Evolutionary conservation across 2,113 vertebrate species (phyloP), one percentile per base, ranked within the genome.

Genomic region (Kryptolebias marmoratus): DNA sequence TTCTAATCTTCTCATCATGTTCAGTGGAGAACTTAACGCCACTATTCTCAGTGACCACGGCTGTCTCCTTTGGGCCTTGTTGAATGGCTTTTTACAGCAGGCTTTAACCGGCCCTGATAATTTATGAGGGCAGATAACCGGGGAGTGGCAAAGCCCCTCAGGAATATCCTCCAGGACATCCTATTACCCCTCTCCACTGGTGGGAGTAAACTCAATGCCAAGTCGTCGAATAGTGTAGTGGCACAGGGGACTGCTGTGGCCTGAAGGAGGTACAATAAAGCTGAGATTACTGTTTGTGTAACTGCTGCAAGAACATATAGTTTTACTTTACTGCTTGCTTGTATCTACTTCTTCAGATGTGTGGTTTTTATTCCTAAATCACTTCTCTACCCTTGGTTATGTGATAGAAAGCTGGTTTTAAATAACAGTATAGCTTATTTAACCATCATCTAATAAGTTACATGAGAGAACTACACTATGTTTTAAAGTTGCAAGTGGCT

Each of bases 101-200:
- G 77, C 77, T 80, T 90, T 88, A 91, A 84, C 77, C 47, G 49
- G 6, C 48, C 68, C 90, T 57, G 63, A 89, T 91, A 90, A 90
- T 92, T 91, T 88, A 92, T 88, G 87, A 87, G 75, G 39, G 31
- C 64, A 55, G 65, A 84, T 71, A 88, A 73, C 80, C 76, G 75
- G 39, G 27, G 61, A 82, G 50, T 79, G 81, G 71, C 68, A 68
- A 80, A 87, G 79, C 59, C 81, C 87, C 69, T 27, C 80, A 74
- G 68, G 87, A 88, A 79, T 71, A 48, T 66, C 73, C 75, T 90
- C 74, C 73, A 90, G 82, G 61, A 89, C 82, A 82, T 77, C 79
- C 67, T 79, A 60, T 81, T 79, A 68, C 49, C 60, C 59, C 32
- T 62, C 71, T 72, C 49, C 64, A 68, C 55, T 64, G 45, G 53